Evolutionary conservation across 2,113 vertebrate species (phyloP).

Genomic region (Amphilophus citrinellus): DNA sequence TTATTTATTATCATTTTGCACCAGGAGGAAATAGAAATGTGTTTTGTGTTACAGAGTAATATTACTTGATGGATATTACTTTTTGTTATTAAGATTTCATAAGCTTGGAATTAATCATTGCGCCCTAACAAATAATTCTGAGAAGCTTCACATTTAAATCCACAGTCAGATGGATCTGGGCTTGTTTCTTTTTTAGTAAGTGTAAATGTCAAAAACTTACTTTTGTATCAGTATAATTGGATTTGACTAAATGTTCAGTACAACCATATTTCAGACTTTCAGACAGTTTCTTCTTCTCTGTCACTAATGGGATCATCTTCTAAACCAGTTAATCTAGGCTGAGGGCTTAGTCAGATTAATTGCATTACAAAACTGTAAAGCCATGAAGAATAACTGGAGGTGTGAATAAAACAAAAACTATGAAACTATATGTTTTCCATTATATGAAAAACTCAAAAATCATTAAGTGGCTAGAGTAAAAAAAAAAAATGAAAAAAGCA

Average conservation of each 20-base stretch:
- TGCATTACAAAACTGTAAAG: slow-evolving; percentile 40
- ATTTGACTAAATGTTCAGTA: slow-evolving; percentile 1
- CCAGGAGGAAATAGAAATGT: background rate
- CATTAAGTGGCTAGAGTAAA: background rate
- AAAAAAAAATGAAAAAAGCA: background rate
- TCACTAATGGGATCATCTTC: slow-evolving; percentile 52
- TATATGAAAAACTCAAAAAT: background rate
- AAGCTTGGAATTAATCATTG: background rate
- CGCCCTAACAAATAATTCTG: background rate
- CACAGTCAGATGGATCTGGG: slow-evolving; percentile 2
- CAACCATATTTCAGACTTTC: slow-evolving; percentile 4
- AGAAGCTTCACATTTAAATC: background rate
- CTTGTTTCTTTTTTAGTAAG: slow-evolving; percentile 3
- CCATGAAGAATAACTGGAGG: slow-evolving; percentile 26
- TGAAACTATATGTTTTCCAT: background rate
- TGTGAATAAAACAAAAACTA: slow-evolving; percentile 27
- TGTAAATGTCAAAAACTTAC: background rate
- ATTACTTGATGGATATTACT: background rate
- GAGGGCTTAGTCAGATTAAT: slow-evolving; percentile 53
- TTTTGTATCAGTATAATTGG: background rate
- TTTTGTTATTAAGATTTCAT: slow-evolving; percentile 3
- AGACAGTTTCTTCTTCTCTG: slow-evolving; percentile 26
- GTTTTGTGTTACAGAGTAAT: background rate
- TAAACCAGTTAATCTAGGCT: slow-evolving; percentile 51
- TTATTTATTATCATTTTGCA: slow-evolving; percentile 5